Evolutionary conservation across 23 tunicate species (phyloP).

Genomic region (Diplosoma virens): DNA sequence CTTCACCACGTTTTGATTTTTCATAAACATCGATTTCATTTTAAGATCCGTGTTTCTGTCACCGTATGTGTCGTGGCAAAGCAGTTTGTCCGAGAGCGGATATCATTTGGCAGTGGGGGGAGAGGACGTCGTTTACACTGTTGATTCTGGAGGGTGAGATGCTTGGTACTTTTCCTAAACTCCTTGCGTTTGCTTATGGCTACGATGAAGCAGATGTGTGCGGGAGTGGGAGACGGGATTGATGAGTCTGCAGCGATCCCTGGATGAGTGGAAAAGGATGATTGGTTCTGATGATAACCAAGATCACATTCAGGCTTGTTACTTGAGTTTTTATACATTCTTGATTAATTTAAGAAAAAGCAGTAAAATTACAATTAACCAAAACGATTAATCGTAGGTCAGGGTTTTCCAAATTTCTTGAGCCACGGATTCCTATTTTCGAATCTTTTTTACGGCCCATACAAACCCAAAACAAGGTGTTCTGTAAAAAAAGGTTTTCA

Average conservation of each 20-base stretch:
- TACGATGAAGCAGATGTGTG: constrained; percentile 43
- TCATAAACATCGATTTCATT: no score
- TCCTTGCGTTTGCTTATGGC: background rate
- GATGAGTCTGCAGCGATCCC: constrained; percentile 48
- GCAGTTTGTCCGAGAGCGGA: constrained; percentile 57
- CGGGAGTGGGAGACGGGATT: constrained; percentile 92
- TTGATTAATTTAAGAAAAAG: no score
- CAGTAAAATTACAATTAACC: no score
- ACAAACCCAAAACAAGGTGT: no score
- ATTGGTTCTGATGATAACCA: constrained; percentile 68
- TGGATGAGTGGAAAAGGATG: constrained; percentile 83
- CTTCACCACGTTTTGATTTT: no score
- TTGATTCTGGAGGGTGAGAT: constrained; percentile 83
- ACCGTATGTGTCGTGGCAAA: constrained; percentile 90
- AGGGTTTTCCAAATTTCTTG: no score
- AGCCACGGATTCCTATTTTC: no score
- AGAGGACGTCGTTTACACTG: constrained; percentile 50
- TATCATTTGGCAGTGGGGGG: constrained; percentile 44
- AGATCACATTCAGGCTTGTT: constrained; percentile 63
- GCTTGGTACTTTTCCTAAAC: background rate
- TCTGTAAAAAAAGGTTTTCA: no score
- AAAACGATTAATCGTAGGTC: no score
- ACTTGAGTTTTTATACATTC: no score
- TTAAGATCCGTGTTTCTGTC: constrained; percentile 55
- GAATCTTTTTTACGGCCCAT: no score